Evolutionary conservation across 2,797 vertebrate species (phyloP).

Genomic region (Pangasius sanitwongsei): DNA sequence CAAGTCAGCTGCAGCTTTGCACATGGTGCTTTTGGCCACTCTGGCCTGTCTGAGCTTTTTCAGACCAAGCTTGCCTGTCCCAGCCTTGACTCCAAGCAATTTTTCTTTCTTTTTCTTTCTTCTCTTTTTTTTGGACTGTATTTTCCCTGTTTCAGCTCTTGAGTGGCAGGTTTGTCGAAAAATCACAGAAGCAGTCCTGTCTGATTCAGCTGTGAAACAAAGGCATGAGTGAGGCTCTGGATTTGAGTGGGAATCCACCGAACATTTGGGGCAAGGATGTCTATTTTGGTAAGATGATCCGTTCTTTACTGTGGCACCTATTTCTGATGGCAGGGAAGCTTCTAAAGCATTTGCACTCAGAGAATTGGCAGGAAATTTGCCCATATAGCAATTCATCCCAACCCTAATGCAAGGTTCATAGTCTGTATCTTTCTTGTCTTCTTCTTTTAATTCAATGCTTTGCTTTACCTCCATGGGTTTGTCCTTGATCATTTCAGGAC

Average conservation of each 20-base stretch:
- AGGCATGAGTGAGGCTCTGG: conserved; percentile 42
- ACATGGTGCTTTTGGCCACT: conserved; percentile 77
- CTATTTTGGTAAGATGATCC: conserved; percentile 49
- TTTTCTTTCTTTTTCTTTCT: conserved; percentile 87
- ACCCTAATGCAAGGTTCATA: conserved; percentile 67
- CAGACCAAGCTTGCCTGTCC: conserved; percentile 69
- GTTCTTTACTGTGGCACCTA: conserved; percentile 71
- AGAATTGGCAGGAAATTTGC: conserved; percentile 71
- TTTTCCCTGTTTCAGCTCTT: conserved; percentile 57
- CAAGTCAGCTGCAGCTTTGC: conserved; percentile 74
- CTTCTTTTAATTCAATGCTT: conserved; percentile 54
- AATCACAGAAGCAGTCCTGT: conserved; percentile 14
- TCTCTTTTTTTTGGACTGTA: conserved; percentile 84
- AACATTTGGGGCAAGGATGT: conserved; percentile 60
- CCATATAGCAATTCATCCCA: conserved; percentile 70
- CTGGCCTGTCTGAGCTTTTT: conserved; percentile 64
- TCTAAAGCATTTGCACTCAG: conserved; percentile 52
- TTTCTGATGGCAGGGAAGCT: conserved; percentile 64
- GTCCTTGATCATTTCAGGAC: conserved; percentile 54
- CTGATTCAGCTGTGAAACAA: conserved; percentile 51
- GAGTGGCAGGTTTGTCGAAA: conserved; percentile 60
- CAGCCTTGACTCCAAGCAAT: conserved; percentile 75
- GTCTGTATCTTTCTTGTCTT: conserved; percentile 52
- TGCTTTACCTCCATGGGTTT: conserved; percentile 51
- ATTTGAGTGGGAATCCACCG: conserved; percentile 41